These are phyloP conservation scores for Scrobipalpa costella DNA, from an alignment of 2,888 invertebrate genomes.

Conservation along the genomic window DNA sequence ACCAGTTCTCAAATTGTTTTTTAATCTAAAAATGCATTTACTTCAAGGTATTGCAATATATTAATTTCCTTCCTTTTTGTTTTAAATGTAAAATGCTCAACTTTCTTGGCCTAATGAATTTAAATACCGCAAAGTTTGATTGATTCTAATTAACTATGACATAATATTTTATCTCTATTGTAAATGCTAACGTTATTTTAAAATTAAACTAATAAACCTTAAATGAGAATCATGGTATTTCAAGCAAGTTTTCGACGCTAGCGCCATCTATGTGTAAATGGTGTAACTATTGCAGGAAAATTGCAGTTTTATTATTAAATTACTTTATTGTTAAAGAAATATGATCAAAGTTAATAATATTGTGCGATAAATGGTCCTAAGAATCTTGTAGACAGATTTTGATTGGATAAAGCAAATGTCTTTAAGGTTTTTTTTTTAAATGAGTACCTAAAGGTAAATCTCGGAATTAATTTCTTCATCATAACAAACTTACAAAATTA, in stretches of 20 bases:
- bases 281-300: not conserved
- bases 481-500: no score
- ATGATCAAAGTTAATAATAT: not conserved
- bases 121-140: not conserved
- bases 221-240: not conserved
- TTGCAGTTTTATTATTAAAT: not conserved
- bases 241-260: not conserved
- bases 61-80: not conserved
- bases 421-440: not conserved
- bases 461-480: no score
- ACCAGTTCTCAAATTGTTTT: not conserved
- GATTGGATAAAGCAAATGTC: not conserved
- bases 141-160: not conserved
- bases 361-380: not conserved
- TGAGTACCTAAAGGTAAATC: no score
- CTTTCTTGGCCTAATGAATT: slow-evolving; percentile 9
- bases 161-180: not conserved
- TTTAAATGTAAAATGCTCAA: not conserved
- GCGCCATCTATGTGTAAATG: not conserved
- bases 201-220: no score
- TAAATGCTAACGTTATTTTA: not conserved
- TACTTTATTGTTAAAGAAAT: not conserved
- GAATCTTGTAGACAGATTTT: not conserved
- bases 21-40: slow-evolving; percentile 8
- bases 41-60: not conserved